These are phyloP conservation scores for Brachionus asplanchnoidis DNA, from an alignment of 1,140 invertebrate species.

Conservation along the genomic window DNA sequence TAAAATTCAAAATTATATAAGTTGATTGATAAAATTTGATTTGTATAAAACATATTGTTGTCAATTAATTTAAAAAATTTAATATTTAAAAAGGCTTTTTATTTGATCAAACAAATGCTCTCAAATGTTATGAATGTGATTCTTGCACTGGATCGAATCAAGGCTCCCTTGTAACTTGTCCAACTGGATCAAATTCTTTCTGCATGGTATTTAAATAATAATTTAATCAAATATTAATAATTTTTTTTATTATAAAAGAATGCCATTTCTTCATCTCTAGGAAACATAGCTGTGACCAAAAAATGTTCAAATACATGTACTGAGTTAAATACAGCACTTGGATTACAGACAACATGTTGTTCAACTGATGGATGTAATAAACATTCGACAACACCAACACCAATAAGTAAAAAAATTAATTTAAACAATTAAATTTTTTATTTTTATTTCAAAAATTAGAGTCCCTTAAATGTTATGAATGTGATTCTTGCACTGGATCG, in stretches of 20 bases:
- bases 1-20: no score
- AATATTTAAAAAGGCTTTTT: not conserved
- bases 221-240: no score
- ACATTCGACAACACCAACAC: not conserved
- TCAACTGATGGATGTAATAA: not conserved
- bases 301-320: not conserved
- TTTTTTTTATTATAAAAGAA: no score
- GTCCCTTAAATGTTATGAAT: not conserved
- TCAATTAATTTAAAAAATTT: no score
- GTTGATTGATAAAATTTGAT: no score
- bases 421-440: no score
- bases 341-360: not conserved
- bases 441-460: no score
- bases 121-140: not conserved
- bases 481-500: not conserved
- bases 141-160: not conserved
- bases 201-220: no score
- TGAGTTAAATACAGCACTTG: not conserved
- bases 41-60: no score
- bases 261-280: no score
- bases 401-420: not conserved
- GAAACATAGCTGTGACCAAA: no score
- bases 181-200: not conserved
- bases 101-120: not conserved
- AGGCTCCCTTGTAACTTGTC: not conserved